Conservation (phyloP, 1,140 invertebrate species). For the Daktulosphaira vitifoliae region DNA sequence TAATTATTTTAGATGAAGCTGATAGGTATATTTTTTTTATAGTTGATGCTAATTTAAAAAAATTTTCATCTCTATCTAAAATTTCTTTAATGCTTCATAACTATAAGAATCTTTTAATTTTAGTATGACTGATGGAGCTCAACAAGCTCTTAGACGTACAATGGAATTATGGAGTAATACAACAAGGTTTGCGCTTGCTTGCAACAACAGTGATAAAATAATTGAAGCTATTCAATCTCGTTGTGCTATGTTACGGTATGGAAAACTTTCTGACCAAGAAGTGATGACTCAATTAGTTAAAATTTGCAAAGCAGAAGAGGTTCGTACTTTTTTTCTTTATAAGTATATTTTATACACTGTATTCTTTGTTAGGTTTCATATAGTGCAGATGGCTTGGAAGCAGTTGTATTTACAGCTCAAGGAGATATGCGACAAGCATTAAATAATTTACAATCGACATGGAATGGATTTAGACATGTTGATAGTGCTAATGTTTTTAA, state of each 20-base stretch:
- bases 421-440: conserved; percentile 96
- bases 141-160: conserved; percentile 91
- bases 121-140: conserved; percentile 95
- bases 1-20: conserved; percentile 97
- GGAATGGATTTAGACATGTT: conserved; percentile 86
- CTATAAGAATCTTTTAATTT: conserved; percentile 27
- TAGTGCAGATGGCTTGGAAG: conserved; percentile 89
- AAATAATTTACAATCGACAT: conserved; percentile 97
- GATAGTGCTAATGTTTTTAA: conserved; percentile 97
- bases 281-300: conserved; percentile 70
- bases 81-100: too few relatives aligned
- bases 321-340: conserved; percentile 41
- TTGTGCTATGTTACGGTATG: conserved; percentile 94
- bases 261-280: conserved; percentile 80
- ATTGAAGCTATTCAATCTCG: conserved; percentile 98
- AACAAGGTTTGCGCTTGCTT: conserved; percentile 95
- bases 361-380: conserved; percentile 55
- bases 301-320: conserved; percentile 65
- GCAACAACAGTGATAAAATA: conserved; percentile 98
- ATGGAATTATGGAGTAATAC: conserved; percentile 99
- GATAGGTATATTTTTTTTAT: conserved; percentile 60
- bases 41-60: conserved; percentile 2
- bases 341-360: not conserved
- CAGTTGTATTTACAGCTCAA: conserved; percentile 95
- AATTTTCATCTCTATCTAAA: not conserved